Conservation (phyloP, 1,140 invertebrate genomes). For the Bradynema listronoti region DNA sequence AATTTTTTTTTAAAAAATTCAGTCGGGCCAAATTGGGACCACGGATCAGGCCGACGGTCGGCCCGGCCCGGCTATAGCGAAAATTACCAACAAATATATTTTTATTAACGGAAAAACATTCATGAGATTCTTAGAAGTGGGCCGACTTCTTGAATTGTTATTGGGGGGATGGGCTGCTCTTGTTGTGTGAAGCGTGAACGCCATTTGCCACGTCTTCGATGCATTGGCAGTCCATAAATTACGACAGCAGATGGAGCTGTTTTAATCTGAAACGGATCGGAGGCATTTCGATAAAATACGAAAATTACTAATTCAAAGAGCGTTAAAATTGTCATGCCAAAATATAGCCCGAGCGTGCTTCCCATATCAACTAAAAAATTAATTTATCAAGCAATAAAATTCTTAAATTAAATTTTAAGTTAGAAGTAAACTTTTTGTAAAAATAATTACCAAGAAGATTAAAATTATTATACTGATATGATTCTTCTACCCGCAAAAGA, state of each 20-base stretch:
- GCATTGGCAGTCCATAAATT: background rate
- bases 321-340: constrained; percentile 17
- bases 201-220: background rate
- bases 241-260: background rate
- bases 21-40: too few species aligned
- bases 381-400: too few species aligned
- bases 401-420: background rate
- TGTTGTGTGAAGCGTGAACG: too few species aligned
- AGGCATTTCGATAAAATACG: constrained; percentile 9
- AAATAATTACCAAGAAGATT: constrained; percentile 10
- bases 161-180: too few species aligned
- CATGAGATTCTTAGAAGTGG: too few species aligned
- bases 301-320: constrained; percentile 20
- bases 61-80: too few species aligned
- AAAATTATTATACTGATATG: constrained; percentile 9
- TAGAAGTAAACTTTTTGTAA: background rate
- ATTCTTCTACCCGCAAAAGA: background rate
- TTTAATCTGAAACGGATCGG: background rate
- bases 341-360: constrained; percentile 17
- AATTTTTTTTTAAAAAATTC: too few species aligned
- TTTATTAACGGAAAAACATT: too few species aligned
- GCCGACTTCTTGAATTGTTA: too few species aligned
- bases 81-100: too few species aligned
- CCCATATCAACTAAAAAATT: constrained; percentile 17
- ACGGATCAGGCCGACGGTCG: too few species aligned